Conservation (phyloP, 2,113 vertebrate species). For the Lampris megalopsis region DNA sequence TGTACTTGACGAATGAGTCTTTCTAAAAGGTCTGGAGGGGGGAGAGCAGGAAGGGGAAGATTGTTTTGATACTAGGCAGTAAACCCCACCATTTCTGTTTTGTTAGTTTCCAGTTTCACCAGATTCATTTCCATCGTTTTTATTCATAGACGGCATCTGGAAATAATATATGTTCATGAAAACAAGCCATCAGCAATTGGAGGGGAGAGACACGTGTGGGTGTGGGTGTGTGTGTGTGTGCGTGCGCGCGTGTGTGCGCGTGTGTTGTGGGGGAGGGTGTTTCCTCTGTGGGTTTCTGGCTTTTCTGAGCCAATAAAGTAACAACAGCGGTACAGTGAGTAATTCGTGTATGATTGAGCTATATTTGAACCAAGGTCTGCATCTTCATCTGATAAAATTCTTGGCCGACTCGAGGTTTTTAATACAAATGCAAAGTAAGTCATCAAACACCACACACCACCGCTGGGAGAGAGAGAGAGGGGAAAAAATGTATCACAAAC, state of each 20-base stretch:
- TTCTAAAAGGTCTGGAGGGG: slow-evolving; percentile 46
- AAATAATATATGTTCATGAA: slow-evolving; percentile 84
- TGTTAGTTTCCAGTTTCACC: slow-evolving; percentile 86
- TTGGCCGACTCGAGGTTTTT: slow-evolving; percentile 60
- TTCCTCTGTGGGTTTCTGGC: slow-evolving; percentile 40
- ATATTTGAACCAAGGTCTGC: slow-evolving; percentile 42
- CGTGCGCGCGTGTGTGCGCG: not conserved
- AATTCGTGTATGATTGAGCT: slow-evolving; percentile 35
- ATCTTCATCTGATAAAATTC: slow-evolving; percentile 56
- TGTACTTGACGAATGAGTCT: slow-evolving; percentile 73
- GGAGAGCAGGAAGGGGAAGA: slow-evolving; percentile 53
- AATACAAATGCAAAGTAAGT: slow-evolving; percentile 67
- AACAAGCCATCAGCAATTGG: slow-evolving; percentile 80
- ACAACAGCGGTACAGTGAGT: slow-evolving; percentile 32
- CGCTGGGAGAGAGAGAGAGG: slow-evolving; percentile 47
- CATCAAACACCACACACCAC: slow-evolving; percentile 62
- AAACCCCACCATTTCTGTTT: slow-evolving; percentile 72
- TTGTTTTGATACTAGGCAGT: slow-evolving; percentile 69
- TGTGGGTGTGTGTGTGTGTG: slow-evolving; percentile 4
- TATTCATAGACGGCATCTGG: slow-evolving; percentile 86
- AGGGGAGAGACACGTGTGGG: slow-evolving; percentile 45
- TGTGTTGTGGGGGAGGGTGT: slow-evolving; percentile 18
- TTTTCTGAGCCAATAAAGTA: slow-evolving; percentile 9
- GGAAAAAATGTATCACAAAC: slow-evolving; percentile 60
- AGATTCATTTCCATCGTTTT: slow-evolving; percentile 80